These are phyloP conservation scores for Cottoperca gobio DNA, from an alignment of 2,797 vertebrate genomes.

Conservation along the genomic window DNA sequence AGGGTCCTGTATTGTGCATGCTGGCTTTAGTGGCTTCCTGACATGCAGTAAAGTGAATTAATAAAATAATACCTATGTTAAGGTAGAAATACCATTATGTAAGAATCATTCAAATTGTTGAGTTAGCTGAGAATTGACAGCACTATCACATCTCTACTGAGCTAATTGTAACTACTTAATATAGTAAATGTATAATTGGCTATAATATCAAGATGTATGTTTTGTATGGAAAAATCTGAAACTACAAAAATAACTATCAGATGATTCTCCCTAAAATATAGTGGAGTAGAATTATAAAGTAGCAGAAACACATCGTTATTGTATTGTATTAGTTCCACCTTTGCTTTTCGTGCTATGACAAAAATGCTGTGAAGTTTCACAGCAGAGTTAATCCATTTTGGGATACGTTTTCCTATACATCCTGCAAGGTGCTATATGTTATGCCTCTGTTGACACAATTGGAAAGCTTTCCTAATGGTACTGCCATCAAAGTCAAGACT, in stretches of 20 bases:
- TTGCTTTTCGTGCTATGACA: neutral
- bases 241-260: too few species aligned
- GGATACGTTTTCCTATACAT: constrained; percentile 11
- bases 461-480: neutral
- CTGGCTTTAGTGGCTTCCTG: neutral
- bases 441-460: neutral
- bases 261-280: too few species aligned
- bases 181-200: neutral
- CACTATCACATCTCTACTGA: too few species aligned
- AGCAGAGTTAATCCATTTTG: too few species aligned
- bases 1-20: neutral
- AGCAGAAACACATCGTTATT: too few species aligned
- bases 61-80: too few species aligned
- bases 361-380: too few species aligned
- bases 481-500: neutral
- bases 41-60: too few species aligned
- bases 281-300: neutral
- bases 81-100: neutral
- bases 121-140: too few species aligned
- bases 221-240: neutral
- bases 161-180: too few species aligned
- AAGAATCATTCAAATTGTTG: neutral
- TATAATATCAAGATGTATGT: neutral
- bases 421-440: neutral
- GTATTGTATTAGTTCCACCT: neutral